These are phyloP conservation scores for Ardeotis arabs DNA, from an alignment of 2,113 vertebrate species.

Conservation along the genomic window DNA sequence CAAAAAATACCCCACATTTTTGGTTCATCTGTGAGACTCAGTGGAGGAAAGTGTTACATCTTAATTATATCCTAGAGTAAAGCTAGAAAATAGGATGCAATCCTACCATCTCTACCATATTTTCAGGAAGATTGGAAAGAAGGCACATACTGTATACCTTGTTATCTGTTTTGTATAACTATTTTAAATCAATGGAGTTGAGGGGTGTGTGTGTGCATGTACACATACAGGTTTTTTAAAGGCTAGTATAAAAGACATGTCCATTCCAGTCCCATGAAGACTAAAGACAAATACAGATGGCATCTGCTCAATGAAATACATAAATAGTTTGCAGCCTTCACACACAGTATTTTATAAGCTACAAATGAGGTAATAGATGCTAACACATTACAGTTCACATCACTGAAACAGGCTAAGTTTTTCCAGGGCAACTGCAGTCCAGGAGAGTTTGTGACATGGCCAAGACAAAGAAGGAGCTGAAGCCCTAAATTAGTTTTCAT, in stretches of 20 bases:
- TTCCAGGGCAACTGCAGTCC: background rate
- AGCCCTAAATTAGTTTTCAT: background rate
- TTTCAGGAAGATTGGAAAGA: background rate
- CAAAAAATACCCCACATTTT: background rate
- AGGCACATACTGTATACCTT: background rate
- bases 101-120: too few relatives aligned
- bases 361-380: background rate
- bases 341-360: background rate
- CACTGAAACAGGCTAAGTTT: background rate
- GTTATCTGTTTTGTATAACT: background rate
- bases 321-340: background rate
- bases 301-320: background rate
- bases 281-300: background rate
- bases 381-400: background rate
- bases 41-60: background rate
- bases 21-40: background rate
- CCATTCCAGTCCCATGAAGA: background rate
- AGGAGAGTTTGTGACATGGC: background rate
- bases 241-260: background rate
- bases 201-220: too few relatives aligned
- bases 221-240: background rate
- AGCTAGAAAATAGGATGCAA: background rate
- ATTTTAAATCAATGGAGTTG: background rate
- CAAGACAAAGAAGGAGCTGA: background rate
- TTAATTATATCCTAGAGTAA: background rate